Evolutionary conservation across 1,140 invertebrate species (phyloP), one percentile per base, ranked within the genome.

Genomic region (Zaprionus davidi): DNA sequence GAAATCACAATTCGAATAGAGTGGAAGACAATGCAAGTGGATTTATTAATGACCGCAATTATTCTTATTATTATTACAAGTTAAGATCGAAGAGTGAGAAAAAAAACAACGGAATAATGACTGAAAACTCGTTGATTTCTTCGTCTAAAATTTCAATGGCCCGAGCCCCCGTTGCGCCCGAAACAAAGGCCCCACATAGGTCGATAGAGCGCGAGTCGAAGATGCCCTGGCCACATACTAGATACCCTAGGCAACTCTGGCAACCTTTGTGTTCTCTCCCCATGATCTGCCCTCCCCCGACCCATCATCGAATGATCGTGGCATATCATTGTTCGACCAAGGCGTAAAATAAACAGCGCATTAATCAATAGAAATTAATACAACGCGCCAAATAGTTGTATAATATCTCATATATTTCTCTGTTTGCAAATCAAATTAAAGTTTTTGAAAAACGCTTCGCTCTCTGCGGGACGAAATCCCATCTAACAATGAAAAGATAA

Each of bases 321-420:
- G 46, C 20, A 71, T 81, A 76, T 76, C 64, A 68, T 84, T 81
- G 77, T 88, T 83, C 71, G 72, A 57, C 56, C 63, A 53, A 83
- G 84, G 80, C 83, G 84, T 85, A 88, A 87, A 88, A 84, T 88
- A 88, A 88, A 88, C 84, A 90, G 85, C 84, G 75, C 85, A 88
- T 88, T 88, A 88, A 88, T 88, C 84, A 88, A 88, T 90, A 80
- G 81, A 88, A 88, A 88, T 90, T 84, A 84, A 90, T 88, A 87
- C 83, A 81, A 72, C 81, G 81, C 81, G 78, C 70, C 77, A 88
- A 87, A 88, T 84, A 88, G 83, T 87, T 88, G 83, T 88, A 84
- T 87, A 84, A 83, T 83, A 70, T 67, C 59, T 26, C 64, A 60
- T 68, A 79, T 62, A 51, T 72, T 46, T 72, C 49, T 79, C 11